phyloP scores from a whole-genome alignment of 2,113 vertebrate genomes.

The Colossoma macropomum region DNA sequence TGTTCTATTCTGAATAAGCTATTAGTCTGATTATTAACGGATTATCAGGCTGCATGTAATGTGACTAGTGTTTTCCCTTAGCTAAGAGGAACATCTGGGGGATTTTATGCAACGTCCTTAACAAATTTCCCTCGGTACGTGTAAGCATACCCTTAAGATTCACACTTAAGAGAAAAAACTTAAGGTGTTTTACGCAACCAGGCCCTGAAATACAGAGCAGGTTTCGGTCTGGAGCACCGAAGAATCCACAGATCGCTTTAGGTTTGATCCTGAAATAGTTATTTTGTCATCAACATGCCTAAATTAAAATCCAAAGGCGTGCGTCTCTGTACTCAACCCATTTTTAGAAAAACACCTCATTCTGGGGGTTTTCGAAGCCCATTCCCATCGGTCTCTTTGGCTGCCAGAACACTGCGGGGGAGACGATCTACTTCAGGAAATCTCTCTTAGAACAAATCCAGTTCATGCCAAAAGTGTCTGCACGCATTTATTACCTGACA shows the following conservation, averaged over 20 bases:
- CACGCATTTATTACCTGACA: slow-evolving; percentile 27
- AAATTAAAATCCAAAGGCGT: not conserved
- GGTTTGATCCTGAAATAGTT: not conserved
- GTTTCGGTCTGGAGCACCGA: not conserved
- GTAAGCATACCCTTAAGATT: too few species aligned
- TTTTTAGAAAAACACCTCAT: not conserved
- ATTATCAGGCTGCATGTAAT: too few species aligned
- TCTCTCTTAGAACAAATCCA: slow-evolving; percentile 11
- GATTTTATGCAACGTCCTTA: too few species aligned
- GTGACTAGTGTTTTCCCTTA: too few species aligned
- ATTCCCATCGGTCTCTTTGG: not conserved
- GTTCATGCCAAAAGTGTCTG: not conserved
- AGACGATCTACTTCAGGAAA: not conserved
- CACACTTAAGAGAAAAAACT: not conserved
- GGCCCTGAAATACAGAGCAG: not conserved
- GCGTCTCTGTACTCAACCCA: not conserved
- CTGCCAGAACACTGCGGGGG: not conserved
- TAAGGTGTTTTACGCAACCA: too few species aligned
- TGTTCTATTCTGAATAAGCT: too few species aligned
- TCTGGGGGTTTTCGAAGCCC: not conserved
- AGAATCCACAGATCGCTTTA: not conserved
- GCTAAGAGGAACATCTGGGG: too few species aligned
- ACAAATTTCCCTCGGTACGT: too few species aligned
- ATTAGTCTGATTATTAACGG: too few species aligned
- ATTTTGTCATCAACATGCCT: not conserved